A percentile compares a stretch with the other conserved stretches of the same genome.
Evolutionary conservation across 2,888 invertebrate genomes (phyloP).

Genomic region (Apodemia mormo): DNA sequence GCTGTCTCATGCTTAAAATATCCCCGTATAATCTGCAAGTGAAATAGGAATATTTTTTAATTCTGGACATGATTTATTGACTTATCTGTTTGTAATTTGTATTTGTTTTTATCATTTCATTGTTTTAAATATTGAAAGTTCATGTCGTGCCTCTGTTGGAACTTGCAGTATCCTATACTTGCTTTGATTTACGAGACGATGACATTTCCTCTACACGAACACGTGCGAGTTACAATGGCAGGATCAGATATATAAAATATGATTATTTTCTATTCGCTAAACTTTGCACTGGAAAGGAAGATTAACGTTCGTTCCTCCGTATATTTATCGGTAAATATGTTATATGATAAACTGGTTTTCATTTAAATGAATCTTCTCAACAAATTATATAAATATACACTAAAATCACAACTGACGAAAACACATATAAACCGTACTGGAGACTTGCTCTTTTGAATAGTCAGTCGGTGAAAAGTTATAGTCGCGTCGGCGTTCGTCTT

Average conservation of each 20-base stretch:
- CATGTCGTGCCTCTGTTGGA: constrained; percentile 13
- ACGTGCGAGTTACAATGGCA: constrained; percentile 2
- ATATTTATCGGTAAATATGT: no score
- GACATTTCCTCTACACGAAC: constrained; percentile 34
- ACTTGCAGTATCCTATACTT: constrained; percentile 29
- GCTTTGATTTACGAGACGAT: constrained; percentile 45
- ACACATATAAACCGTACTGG: no score
- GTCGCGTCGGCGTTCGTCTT: no score
- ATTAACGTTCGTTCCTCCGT: no score
- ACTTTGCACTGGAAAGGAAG: neutral
- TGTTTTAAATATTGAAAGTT: constrained; percentile 16
- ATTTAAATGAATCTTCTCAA: no score
- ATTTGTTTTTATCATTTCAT: constrained; percentile 9
- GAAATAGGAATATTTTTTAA: neutral
- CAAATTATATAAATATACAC: no score
- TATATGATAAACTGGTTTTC: neutral
- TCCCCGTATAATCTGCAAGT: no score
- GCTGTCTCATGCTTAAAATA: no score
- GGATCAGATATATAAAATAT: neutral
- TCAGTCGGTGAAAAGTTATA: no score
- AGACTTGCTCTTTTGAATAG: no score
- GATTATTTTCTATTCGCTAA: neutral
- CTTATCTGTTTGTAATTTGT: neutral
- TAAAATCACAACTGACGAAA: no score
- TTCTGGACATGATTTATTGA: neutral